These are phyloP conservation scores for Eolophus roseicapilla DNA, from an alignment of 2,113 vertebrate species.

Conservation along the genomic window DNA sequence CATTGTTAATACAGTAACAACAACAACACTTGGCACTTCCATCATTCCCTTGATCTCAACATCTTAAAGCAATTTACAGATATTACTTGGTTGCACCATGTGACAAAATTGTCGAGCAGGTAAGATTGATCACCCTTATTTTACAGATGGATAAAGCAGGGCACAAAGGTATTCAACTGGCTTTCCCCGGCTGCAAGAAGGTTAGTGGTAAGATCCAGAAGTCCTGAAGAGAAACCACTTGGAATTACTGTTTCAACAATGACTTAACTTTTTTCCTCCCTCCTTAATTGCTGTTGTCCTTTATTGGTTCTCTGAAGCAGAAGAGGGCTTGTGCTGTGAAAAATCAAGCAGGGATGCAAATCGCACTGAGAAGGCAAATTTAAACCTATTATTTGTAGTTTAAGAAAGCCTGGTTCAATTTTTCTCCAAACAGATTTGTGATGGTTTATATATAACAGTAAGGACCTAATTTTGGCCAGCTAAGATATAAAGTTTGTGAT, in stretches of 20 bases:
- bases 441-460: background rate
- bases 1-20: slow-evolving; percentile 51
- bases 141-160: slow-evolving; percentile 7
- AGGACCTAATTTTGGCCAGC: background rate
- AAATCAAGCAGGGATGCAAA: background rate
- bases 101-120: background rate
- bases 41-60: slow-evolving; percentile 32
- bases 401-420: background rate
- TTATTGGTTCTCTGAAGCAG: background rate
- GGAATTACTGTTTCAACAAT: background rate
- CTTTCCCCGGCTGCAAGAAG: background rate
- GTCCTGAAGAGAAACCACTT: background rate
- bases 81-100: background rate
- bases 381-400: background rate
- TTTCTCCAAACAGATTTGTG: background rate
- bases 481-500: background rate
- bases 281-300: background rate
- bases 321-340: background rate
- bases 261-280: background rate
- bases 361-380: background rate
- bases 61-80: slow-evolving; percentile 50
- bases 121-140: background rate
- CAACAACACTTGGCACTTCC: slow-evolving; percentile 62
- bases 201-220: background rate
- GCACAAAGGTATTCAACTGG: background rate